Evolutionary conservation across 2,888 invertebrate genomes (phyloP), one percentile per base, ranked within the genome.

Genomic region (Spilosoma lubricipeda): DNA sequence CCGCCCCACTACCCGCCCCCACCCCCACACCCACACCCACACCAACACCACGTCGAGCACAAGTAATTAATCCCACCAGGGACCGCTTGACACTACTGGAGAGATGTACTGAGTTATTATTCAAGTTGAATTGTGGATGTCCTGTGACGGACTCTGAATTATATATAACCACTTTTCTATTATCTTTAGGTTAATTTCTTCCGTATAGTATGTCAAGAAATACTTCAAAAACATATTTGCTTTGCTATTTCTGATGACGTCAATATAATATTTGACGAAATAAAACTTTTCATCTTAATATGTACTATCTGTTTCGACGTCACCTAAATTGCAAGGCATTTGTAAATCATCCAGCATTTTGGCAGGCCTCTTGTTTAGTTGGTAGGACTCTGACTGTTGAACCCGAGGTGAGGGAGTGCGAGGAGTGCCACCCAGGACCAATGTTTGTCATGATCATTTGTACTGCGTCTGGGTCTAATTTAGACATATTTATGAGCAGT

Each of bases 41-140:
- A 13, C 79, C 83, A 82, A 72, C 86, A 81, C 75, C 87, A 84
- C 85, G 68, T 79, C 76, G 91, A 92, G 0, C 93, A 92, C 87
- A 92, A 93, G 91, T 93, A 89, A 76, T 39, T 93, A 89, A 76
- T 39, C 72, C 45, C 45, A 65, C 48, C 23, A 39, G 4, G 7
- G 36, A 20, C 59, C 30, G 39, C 7, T 33, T 18, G 13, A 23
- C 7, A 1, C 27, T 45, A 71, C 73, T 64, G 18, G 15, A 67
- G 7, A n/a, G 56, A 67, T 72, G 67, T 72, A 72, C 72, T 59
- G 67, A 67, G 39, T 33, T 30, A 7, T 30, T 48, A 33, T 65
- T 13, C 5, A 4, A 33, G 7, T 64, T 56, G 1, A 59, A 27
- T 63, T 63, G 36, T 65, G 36, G 36, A 13, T 9, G 36, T 23